A percentile compares a stretch with the other conserved stretches of the same genome.
These are phyloP conservation scores for Cebidichthys violaceus DNA, from an alignment of 2,113 vertebrate genomes.

Conservation along the genomic window DNA sequence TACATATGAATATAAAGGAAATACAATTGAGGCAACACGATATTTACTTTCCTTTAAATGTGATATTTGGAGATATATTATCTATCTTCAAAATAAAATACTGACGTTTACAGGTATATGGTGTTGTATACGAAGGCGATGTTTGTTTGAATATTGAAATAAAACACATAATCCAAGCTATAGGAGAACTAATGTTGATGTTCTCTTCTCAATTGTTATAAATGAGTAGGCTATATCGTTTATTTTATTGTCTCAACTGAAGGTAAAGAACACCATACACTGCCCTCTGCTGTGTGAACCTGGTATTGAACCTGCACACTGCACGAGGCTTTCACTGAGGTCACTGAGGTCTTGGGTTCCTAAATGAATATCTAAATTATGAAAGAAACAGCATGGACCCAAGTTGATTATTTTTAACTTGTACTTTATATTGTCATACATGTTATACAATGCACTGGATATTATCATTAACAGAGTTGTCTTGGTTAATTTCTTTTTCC, in stretches of 20 bases:
- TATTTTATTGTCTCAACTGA: not conserved
- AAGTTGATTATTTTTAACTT: not conserved
- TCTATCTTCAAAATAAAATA: too few species aligned
- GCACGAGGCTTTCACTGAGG: constrained; percentile 32
- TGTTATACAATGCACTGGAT: constrained; percentile 4
- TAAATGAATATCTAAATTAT: constrained; percentile 8
- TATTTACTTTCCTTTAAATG: not conserved
- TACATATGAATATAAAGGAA: too few species aligned
- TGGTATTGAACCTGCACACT: constrained; percentile 25
- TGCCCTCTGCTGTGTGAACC: constrained; percentile 61
- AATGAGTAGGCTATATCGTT: not conserved
- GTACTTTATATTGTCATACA: not conserved
- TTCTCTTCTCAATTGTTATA: not conserved
- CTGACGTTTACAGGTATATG: not conserved
- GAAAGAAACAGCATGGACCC: not conserved
- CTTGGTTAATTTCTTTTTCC: constrained; percentile 21
- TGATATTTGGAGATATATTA: not conserved
- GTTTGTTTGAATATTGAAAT: not conserved
- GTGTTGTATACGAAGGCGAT: not conserved
- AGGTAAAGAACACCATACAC: not conserved
- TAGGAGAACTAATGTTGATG: not conserved
- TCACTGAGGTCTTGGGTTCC: constrained; percentile 56
- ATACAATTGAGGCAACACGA: not conserved
- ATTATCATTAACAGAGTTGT: not conserved
- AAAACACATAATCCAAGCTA: not conserved